Base-by-base conservation (phyloP, 2,113 vertebrate species). In the Sinocyclocheilus anophthalmus region DNA sequence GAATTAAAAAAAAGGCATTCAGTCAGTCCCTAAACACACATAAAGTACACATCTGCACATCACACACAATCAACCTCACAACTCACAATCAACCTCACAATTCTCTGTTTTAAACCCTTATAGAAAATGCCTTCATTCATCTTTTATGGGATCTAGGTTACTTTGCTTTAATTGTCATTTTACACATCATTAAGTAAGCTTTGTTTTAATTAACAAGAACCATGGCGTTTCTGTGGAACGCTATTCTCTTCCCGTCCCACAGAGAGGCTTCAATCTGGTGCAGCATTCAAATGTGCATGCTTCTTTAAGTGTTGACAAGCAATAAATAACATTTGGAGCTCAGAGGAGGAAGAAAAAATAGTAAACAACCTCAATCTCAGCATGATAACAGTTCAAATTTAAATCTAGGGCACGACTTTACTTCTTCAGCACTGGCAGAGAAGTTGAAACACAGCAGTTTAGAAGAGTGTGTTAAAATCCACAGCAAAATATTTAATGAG, bases 181-280 rank as follows among this genome's bases (percentile, higher is more conserved):
- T 96, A 97, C 95, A 97, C 95, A 93, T 90, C 96, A 96, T 98
- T 97, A 98, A 96, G 94, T 91, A 90, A 91, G 94, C 94, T 96
- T 96, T 97, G 95, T 96, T 97, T 97, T 97, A 97, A 98, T 98
- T 96, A 69, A 33, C 37, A 72, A 96, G 92, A 92, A 91, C 93
- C 92, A 94, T 94, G 96, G 96, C 96, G 95, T 95, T 93, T 94
- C 95, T 95, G 94, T 91, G 95, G 92, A 93, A 92, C 94, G 93
- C 96, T 95, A 65, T 81, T 94, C 92, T 93, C 85, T 87, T 89
- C 79, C 82, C 65, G 92, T 96, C 94, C 94, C 93, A 91, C 93
- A 90, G 94, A 96, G 93, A 93, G 94, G 76, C 91, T 96, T 94
- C 90, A 95, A 95, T 95, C 95, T 94, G 91, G 91, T 89, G 90